Conservation (phyloP, 2,888 invertebrate genomes). For the Hydriomena furcata region DNA sequence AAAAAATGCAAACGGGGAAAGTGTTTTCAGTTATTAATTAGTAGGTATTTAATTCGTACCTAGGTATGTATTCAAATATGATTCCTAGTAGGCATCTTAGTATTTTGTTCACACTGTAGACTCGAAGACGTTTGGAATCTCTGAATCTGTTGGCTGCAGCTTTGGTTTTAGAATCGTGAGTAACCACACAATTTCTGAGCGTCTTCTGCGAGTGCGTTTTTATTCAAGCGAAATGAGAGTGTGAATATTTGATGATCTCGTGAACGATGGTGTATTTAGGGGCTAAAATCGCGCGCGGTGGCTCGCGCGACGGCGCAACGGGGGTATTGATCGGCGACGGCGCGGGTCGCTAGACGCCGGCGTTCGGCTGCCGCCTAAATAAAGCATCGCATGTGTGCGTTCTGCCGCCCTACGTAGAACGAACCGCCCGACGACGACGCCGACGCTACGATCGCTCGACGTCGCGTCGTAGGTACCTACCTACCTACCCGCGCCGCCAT, state of each 20-base stretch:
- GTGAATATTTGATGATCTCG: constrained; percentile 81
- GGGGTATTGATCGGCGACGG: constrained; percentile 79
- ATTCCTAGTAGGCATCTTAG: no score
- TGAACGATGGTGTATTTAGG: constrained; percentile 69
- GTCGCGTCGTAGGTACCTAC: constrained; percentile 39
- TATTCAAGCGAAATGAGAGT: constrained; percentile 70
- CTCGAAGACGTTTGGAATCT: not conserved
- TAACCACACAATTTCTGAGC: constrained; percentile 33
- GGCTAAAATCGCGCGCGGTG: constrained; percentile 69
- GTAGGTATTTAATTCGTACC: no score
- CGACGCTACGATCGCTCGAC: constrained; percentile 39
- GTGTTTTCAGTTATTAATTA: not conserved
- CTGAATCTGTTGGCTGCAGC: constrained; percentile 5
- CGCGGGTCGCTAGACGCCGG: constrained; percentile 77
- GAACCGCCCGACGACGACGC: constrained; percentile 44
- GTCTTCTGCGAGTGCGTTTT: constrained; percentile 50
- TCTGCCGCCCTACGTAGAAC: constrained; percentile 64
- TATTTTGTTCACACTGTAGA: no score
- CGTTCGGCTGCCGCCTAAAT: constrained; percentile 80
- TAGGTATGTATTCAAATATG: no score
- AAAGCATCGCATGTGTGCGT: constrained; percentile 79
- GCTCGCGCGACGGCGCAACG: constrained; percentile 79
- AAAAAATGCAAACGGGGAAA: constrained; percentile 12
- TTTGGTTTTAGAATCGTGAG: constrained; percentile 25
- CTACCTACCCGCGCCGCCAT: constrained; percentile 31